Evolutionary conservation across 2,888 invertebrate species (phyloP).

Genomic region (Phorcus lineatus): DNA sequence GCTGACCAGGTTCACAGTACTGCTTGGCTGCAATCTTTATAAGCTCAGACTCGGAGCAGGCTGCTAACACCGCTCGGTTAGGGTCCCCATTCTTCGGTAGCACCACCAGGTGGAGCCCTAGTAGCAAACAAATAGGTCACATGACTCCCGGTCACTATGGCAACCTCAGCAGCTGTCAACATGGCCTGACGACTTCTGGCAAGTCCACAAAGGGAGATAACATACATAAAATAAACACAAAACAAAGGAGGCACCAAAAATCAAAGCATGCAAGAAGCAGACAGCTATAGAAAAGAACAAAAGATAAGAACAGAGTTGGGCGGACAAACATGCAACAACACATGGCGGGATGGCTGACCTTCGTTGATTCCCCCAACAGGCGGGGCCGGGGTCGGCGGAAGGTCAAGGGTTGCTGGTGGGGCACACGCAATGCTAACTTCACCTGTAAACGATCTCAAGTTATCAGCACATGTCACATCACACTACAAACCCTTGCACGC

Average conservation of each 20-base stretch:
- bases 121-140: no score
- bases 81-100: constrained; percentile 68
- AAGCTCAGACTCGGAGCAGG: constrained; percentile 68
- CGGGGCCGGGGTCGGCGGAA: neutral
- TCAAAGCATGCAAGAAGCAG: constrained; percentile 23
- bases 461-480: no score
- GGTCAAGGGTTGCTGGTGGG: neutral
- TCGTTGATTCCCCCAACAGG: no score
- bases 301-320: neutral
- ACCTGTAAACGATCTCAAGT: no score
- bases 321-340: constrained; percentile 8
- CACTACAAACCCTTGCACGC: no score
- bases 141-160: neutral
- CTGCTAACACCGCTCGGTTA: constrained; percentile 66
- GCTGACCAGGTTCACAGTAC: constrained; percentile 32
- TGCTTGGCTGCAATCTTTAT: constrained; percentile 64
- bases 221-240: neutral
- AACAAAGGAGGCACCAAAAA: neutral
- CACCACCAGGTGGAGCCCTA: constrained; percentile 68
- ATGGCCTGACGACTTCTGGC: neutral
- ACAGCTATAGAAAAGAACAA: neutral
- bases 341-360: neutral
- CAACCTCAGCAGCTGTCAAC: constrained; percentile 32
- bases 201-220: neutral
- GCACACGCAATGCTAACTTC: neutral